Base-by-base conservation (phyloP, 2,797 vertebrate species). In the Nannoperca australis region DNA sequence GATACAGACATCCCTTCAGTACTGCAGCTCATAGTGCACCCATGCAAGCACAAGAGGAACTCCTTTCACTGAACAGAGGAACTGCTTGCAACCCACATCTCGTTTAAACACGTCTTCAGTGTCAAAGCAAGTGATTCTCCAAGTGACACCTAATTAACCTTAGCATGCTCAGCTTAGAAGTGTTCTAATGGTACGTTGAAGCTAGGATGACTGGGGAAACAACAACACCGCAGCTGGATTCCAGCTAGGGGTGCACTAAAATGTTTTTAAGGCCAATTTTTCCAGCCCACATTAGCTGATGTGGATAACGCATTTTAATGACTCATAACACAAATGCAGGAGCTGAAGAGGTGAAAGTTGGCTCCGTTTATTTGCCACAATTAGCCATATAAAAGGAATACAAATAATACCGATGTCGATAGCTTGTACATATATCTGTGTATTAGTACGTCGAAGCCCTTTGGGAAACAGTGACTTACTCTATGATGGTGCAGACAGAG, bases 401-500 rank as follows among this genome's bases (percentile, higher is more conserved):
- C 20, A 34, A 36, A 10, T 5, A 32, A 18, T 20, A 42, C 13
- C 14, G 14, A 24, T 14, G 7, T 4, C 13, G 17, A 56, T 2
- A 9, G 42, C 44, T 7, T 32, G n/a, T 30, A 18, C 42, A 34
- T 40, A 42, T 13, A 17, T 36, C 15, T 49, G 24, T n/a, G 20
- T 63, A 50, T 56, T 40, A 40, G 14, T 9, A 24, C 7, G 12
- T 11, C 22, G 1, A 63, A 67, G 20, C 5, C 18, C 30, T 68
- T 42, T 12, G 8, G 22, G 18, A 65, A 36, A 62, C 11, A 24
- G 22, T 2, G 0, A 93, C 93, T 92, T 84, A 96, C 95, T 96
- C 95, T 58, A 92, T 89, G 60, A 93, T 81, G 3, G 93, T 91
- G 89, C 95, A 96, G 72, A 96, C 53, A 0, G 95, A 96, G 91